Evolutionary conservation across 2,888 invertebrate species (phyloP).

Genomic region (Chaitophorus viminalis): DNA sequence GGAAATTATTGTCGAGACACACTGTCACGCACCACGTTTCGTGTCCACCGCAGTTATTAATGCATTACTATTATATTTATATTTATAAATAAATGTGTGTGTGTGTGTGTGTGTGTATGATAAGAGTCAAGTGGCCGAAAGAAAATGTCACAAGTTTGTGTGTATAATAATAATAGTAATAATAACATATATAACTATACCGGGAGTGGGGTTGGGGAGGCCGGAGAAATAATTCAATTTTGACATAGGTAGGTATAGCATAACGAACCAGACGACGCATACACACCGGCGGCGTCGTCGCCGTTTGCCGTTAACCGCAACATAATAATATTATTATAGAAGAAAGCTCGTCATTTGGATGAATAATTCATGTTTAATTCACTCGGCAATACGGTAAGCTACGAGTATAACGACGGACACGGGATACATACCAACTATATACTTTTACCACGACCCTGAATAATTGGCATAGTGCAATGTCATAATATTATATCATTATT

Average conservation of each 20-base stretch:
- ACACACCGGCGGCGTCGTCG: neutral
- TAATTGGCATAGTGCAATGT: no score
- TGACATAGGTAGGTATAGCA: constrained; percentile 25
- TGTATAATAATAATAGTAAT: neutral
- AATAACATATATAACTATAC: neutral
- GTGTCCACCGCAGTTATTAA: constrained; percentile 59
- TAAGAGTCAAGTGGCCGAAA: constrained; percentile 8
- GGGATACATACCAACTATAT: no score
- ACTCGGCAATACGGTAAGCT: neutral
- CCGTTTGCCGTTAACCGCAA: neutral
- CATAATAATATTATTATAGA: no score
- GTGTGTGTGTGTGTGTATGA: constrained; percentile 16
- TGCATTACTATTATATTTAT: constrained; percentile 40
- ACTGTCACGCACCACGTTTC: constrained; percentile 59
- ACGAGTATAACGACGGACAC: neutral
- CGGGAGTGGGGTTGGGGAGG: constrained; percentile 7
- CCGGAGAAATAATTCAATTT: constrained; percentile 46
- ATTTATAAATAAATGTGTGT: neutral
- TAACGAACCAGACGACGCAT: neutral
- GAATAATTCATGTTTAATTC: neutral
- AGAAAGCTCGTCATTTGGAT: neutral
- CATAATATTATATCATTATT: no score
- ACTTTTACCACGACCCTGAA: no score
- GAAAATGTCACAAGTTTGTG: constrained; percentile 27
- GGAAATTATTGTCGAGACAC: constrained; percentile 46